Conservation (phyloP, 2,797 vertebrate species). For the Clarias platycephalus region DNA sequence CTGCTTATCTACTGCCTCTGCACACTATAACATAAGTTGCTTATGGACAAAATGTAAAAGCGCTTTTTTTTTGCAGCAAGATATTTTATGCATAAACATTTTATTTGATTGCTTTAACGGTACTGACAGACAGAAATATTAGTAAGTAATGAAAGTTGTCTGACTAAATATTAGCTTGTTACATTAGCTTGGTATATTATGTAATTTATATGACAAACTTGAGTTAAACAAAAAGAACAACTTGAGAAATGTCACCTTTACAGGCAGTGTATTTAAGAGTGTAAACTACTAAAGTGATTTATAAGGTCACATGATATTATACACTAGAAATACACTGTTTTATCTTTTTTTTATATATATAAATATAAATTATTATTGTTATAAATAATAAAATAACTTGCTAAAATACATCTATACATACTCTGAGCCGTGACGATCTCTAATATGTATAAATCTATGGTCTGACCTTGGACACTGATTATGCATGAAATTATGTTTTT, state of each 20-base stretch:
- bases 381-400: background rate
- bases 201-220: background rate
- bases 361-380: background rate
- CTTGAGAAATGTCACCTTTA: background rate
- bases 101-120: background rate
- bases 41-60: background rate
- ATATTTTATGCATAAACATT: background rate
- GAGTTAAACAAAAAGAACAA: background rate
- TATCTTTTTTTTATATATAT: background rate
- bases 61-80: background rate
- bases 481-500: constrained; percentile 10
- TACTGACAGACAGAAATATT: background rate
- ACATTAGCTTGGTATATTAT: background rate
- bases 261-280: background rate
- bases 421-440: background rate
- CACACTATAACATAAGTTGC: background rate
- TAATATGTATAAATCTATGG: constrained; percentile 11
- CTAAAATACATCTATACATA: background rate
- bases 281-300: background rate
- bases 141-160: too few relatives aligned
- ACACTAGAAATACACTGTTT: background rate
- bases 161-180: background rate
- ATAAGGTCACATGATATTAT: background rate
- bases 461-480: constrained; percentile 17
- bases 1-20: background rate